These are phyloP conservation scores for Aramus guarauna DNA, from an alignment of 2,113 vertebrate species.

Conservation along the genomic window DNA sequence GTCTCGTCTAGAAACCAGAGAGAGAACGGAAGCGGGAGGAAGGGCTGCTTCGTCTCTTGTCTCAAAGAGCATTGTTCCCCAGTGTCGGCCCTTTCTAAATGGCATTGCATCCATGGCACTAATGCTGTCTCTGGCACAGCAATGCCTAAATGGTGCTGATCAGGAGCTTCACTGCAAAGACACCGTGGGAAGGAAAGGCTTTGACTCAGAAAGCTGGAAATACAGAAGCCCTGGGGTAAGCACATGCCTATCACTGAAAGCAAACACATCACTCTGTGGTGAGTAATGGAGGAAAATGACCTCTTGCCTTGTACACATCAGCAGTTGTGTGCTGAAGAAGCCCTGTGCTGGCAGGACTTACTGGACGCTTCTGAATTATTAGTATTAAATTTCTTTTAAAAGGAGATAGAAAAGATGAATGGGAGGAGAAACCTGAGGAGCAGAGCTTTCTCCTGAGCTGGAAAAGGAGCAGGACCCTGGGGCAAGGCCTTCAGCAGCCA, in stretches of 20 bases:
- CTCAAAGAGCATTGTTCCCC: neutral
- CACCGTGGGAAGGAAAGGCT: neutral
- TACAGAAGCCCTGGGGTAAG: neutral
- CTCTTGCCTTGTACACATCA: neutral
- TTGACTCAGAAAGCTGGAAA: neutral
- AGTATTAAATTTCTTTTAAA: neutral
- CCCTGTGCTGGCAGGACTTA: neutral
- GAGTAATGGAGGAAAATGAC: neutral
- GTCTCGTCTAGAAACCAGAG: constrained; percentile 81
- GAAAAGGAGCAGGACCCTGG: neutral
- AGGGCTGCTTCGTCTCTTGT: neutral
- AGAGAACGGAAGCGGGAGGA: neutral
- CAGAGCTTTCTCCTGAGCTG: neutral
- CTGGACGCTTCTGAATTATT: neutral
- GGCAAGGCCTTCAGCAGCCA: neutral
- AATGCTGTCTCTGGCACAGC: neutral
- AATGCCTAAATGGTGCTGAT: neutral
- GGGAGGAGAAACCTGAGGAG: neutral
- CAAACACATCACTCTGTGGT: neutral
- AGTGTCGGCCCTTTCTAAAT: neutral
- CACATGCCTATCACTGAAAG: neutral
- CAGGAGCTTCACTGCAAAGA: neutral
- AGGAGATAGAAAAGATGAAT: neutral
- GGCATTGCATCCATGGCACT: neutral
- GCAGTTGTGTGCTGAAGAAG: neutral